Evolutionary conservation across 2,797 vertebrate species (phyloP), one percentile per base, ranked within the genome.

Genomic region (Ctenopoma multispine): DNA sequence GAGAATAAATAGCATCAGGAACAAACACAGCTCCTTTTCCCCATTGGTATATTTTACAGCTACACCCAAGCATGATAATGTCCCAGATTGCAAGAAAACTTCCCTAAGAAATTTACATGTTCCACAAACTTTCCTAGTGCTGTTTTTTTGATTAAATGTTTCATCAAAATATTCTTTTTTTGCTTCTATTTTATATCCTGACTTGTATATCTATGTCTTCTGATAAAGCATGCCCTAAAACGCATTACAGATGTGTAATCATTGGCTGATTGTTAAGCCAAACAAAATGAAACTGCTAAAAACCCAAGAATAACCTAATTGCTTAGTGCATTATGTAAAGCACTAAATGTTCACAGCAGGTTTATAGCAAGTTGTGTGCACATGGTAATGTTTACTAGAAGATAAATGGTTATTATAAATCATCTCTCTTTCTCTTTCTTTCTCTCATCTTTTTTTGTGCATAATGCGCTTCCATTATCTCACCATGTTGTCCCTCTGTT

Each of bases 211-310:
- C 2, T 7, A 23, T n/a, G 1, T 6, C 18, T 67, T 50, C 12
- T 29, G 5, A 9, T 31, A 43, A 69, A 63, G 4, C 18, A n/a
- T 0, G 9, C 8, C 18, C n/a, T 18, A 56, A 29, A n/a, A 0
- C 0, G 0, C 31, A 13, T 38, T 7, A 40, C 43, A 41, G 17
- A 15, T 31, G 15, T 18, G 17, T 6, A 17, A 43, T 43, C 11
- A 31, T 18, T 58, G 21, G 21, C 14, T 21, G 10, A 14, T 10
- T 44, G 36, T 9, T 41, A 17, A 31, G 7, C 11, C 9, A 48
- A 2, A n/a, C 10, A 82, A 72, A 75, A 48, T 20, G 24, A 71
- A 80, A 77, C 15, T 1, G 14, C 3, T 21, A 2, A 36, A 7
- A 23, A 41, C n/a, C 34, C 21, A 20, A 7, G 12, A 40, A 12